Evolutionary conservation across 2,888 invertebrate genomes (phyloP).

Genomic region (Aphrophora alni): DNA sequence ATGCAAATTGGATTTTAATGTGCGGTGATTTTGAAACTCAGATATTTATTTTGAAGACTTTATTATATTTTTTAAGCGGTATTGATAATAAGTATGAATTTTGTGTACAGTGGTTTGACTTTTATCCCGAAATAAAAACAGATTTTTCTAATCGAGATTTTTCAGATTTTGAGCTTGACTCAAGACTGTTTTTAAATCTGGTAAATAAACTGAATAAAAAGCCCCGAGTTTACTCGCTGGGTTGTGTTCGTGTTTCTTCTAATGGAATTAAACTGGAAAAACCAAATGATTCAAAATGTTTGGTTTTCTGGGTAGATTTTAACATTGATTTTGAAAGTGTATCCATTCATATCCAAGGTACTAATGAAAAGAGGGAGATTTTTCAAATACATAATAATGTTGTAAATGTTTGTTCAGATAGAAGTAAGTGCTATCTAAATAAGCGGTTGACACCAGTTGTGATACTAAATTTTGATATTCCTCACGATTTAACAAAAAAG

Average conservation of each 20-base stretch:
- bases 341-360: not conserved
- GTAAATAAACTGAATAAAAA: not conserved
- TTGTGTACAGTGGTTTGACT: not conserved
- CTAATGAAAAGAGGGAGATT: not conserved
- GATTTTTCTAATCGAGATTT: not conserved
- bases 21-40: not conserved
- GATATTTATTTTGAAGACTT: not conserved
- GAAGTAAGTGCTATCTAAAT: not conserved
- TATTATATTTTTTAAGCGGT: not conserved
- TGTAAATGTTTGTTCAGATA: not conserved
- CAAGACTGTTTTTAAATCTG: not conserved
- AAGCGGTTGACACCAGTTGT: not conserved
- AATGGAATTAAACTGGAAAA: not conserved
- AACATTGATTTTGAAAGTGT: not conserved
- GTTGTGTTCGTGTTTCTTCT: not conserved
- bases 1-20: not conserved
- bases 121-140: not conserved
- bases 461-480: not conserved
- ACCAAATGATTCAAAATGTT: not conserved
- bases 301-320: not conserved
- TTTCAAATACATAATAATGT: not conserved
- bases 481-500: not conserved
- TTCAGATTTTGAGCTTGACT: not conserved
- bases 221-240: not conserved
- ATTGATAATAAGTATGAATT: not conserved